phyloP scores from a whole-genome alignment of 2,888 invertebrate species.

The Bruchidius siliquastri region DNA sequence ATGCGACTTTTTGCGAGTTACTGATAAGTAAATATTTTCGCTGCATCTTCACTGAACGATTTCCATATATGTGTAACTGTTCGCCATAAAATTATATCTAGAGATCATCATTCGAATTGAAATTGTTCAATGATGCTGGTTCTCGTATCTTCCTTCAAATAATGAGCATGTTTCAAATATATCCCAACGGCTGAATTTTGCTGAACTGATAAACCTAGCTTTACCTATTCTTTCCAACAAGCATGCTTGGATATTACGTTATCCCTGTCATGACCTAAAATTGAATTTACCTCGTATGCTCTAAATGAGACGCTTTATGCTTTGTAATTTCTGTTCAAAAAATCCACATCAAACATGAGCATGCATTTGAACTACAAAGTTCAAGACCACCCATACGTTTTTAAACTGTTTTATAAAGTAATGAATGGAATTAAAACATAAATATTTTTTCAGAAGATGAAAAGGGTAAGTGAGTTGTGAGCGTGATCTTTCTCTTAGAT shows the following conservation, averaged over 20 bases:
- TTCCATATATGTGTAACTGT: too few species aligned
- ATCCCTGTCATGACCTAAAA: background rate
- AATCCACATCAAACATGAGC: background rate
- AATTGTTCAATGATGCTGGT: too few species aligned
- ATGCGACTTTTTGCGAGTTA: too few species aligned
- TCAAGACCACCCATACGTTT: background rate
- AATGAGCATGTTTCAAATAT: background rate
- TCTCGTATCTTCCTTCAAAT: too few species aligned
- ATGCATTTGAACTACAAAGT: background rate
- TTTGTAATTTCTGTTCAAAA: background rate
- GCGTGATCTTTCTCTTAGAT: constrained; percentile 35
- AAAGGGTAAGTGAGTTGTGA: constrained; percentile 46
- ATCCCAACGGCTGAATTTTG: background rate
- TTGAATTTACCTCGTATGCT: background rate
- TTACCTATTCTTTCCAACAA: background rate
- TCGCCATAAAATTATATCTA: too few species aligned
- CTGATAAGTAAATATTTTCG: too few species aligned
- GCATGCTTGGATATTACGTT: background rate
- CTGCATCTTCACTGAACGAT: too few species aligned
- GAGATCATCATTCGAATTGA: too few species aligned
- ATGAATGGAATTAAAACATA: constrained; percentile 8
- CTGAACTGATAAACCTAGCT: background rate
- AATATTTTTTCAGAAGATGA: constrained; percentile 47
- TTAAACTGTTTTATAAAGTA: background rate
- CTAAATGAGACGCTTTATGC: too few species aligned